Evolutionary conservation across 2,888 invertebrate genomes (phyloP), one percentile per base, ranked within the genome.

Genomic region (Sinhomidia bicolor): DNA sequence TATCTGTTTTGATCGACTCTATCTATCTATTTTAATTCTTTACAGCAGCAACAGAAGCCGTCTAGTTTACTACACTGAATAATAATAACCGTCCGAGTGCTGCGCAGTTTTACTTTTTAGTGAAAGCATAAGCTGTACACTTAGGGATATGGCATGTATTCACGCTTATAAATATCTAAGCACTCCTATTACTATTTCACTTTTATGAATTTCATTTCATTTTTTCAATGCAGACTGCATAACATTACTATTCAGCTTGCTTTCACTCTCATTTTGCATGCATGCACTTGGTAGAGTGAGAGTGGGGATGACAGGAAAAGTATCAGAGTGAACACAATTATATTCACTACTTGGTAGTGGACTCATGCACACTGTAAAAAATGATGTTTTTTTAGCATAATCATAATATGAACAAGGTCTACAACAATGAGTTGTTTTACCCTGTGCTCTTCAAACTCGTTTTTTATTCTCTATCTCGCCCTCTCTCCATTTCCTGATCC

Each of bases 401-500:
- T n/a, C n/a, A n/a, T n/a, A n/a, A n/a, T n/a, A n/a, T n/a, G n/a
- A n/a, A n/a, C n/a, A n/a, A n/a, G n/a, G n/a, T n/a, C n/a, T n/a
- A n/a, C n/a, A n/a, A n/a, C n/a, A n/a, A n/a, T n/a, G n/a, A n/a
- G n/a, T n/a, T n/a, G n/a, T n/a, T n/a, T n/a, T n/a, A n/a, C n/a
- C n/a, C n/a, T n/a, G n/a, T n/a, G n/a, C n/a, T n/a, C n/a, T n/a
- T n/a, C n/a, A n/a, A n/a, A n/a, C n/a, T n/a, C n/a, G n/a, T n/a
- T n/a, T 23, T 54, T 14, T 62, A 62, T 23, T 26, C 29, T 62
- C 14, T 12, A 26, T 36, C 36, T 3, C 44, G 14, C 20, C 5
- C n/a, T n/a, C n/a, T n/a, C n/a, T 17, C 29, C 26, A 62, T 62
- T 62, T 62, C 62, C 62, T 62, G 62, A 12, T 62, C 29, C 62